These are phyloP conservation scores for Xestia xanthographa DNA, from an alignment of 2,888 invertebrate genomes.

Conservation along the genomic window DNA sequence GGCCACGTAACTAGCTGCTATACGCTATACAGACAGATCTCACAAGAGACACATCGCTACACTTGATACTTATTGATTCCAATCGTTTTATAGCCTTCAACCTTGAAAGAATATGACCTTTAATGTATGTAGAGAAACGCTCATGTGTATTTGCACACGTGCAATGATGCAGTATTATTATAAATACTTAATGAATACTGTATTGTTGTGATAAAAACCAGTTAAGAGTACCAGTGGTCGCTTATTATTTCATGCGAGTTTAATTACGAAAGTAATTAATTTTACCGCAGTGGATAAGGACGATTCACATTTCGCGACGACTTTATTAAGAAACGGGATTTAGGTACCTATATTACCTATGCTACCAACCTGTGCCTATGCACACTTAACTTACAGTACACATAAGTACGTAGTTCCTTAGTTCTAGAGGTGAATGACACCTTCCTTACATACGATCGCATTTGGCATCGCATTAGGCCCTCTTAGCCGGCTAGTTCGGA, in stretches of 20 bases:
- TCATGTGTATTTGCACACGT: constrained; percentile 58
- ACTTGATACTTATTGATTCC: constrained; percentile 73
- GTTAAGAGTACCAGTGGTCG: constrained; percentile 15
- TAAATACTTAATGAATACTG: constrained; percentile 24
- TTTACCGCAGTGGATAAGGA: constrained; percentile 7
- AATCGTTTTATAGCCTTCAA: constrained; percentile 74
- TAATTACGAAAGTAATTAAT: constrained; percentile 14
- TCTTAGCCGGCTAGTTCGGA: constrained; percentile 53
- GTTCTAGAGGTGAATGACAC: constrained; percentile 67
- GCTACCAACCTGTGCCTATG: constrained; percentile 5
- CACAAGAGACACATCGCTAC: constrained; percentile 69
- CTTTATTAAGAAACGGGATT: constrained; percentile 5
- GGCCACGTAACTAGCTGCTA: constrained; percentile 63
- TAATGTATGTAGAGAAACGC: constrained; percentile 64
- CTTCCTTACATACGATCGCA: constrained; percentile 54
- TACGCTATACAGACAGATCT: constrained; percentile 67
- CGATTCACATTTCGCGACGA: neutral
- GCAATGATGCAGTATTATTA: constrained; percentile 39
- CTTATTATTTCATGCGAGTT: constrained; percentile 21
- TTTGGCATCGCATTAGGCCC: constrained; percentile 61
- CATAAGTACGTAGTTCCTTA: constrained; percentile 50
- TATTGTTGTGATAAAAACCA: constrained; percentile 32
- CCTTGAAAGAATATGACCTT: constrained; percentile 82
- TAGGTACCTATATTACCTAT: neutral
- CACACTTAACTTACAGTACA: neutral